A percentile compares a stretch with the other conserved stretches of the same genome.
These are phyloP conservation scores for Orthonyx spaldingii DNA, from an alignment of 2,113 vertebrate genomes.

Conservation along the genomic window DNA sequence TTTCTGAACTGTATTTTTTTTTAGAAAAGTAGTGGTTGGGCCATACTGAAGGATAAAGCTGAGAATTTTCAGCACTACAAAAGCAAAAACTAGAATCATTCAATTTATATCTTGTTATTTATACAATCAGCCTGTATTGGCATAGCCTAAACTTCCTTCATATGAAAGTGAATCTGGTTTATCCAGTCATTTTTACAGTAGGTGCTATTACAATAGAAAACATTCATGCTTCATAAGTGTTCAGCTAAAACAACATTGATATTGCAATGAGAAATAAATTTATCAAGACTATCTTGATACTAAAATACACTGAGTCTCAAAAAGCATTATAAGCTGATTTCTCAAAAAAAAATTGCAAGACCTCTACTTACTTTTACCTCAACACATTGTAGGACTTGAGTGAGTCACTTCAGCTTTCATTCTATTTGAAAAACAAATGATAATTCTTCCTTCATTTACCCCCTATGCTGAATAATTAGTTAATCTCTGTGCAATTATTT, in stretches of 20 bases:
- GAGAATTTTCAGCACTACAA: not conserved
- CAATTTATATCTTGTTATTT: not conserved
- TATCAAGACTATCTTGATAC: not conserved
- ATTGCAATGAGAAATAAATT: not conserved
- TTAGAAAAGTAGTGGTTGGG: not conserved
- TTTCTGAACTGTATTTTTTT: not conserved
- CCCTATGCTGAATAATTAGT: not conserved
- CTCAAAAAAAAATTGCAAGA: not conserved
- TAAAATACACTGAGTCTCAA: not conserved
- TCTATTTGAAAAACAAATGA: not conserved
- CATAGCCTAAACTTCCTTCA: not conserved
- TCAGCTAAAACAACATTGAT: not conserved
- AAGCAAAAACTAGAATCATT: not conserved
- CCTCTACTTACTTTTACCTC: not conserved
- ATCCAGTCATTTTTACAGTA: not conserved
- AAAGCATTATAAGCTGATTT: not conserved
- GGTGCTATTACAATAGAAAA: not conserved
- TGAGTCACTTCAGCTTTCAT: not conserved
- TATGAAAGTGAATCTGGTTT: not conserved
- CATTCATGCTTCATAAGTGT: not conserved
- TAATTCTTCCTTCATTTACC: not conserved
- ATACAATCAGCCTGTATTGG: not conserved
- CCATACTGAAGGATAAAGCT: not conserved
- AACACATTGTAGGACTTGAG: not conserved
- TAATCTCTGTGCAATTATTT: slow-evolving; percentile 19